phyloP scores from a whole-genome alignment of 2,797 vertebrate genomes.

The Oryzias sinensis region DNA sequence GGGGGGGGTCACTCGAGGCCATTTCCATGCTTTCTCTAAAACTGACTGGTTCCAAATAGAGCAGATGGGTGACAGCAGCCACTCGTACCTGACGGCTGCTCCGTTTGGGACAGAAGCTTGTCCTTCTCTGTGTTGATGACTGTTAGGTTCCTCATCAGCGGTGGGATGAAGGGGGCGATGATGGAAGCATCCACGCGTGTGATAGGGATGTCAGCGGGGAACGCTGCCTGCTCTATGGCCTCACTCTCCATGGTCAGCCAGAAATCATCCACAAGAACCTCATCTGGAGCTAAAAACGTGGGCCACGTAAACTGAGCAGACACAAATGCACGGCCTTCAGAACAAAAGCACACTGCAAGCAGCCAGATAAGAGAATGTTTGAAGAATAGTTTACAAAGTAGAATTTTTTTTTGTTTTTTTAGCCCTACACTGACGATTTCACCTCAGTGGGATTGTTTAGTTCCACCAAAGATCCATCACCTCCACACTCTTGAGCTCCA shows the following conservation, averaged over 20 bases:
- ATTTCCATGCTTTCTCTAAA: too few relatives aligned
- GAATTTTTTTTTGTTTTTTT: too few relatives aligned
- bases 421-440: too few relatives aligned
- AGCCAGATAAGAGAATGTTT: too few relatives aligned
- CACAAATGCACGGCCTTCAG: too few relatives aligned
- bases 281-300: constrained; percentile 84
- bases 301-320: constrained; percentile 94
- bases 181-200: constrained; percentile 96
- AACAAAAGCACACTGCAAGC: too few relatives aligned
- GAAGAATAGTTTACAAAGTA: too few relatives aligned
- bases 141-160: constrained; percentile 87
- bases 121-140: constrained; percentile 96
- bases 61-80: not conserved
- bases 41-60: too few relatives aligned
- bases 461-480: constrained; percentile 61
- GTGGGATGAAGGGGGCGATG: constrained; percentile 94
- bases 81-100: constrained; percentile 78
- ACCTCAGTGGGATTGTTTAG: too few relatives aligned
- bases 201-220: constrained; percentile 91
- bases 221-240: constrained; percentile 92
- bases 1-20: too few relatives aligned
- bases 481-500: constrained; percentile 91
- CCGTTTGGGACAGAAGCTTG: constrained; percentile 76
- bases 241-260: constrained; percentile 98
- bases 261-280: constrained; percentile 96